Evolutionary conservation across 2,797 vertebrate genomes (phyloP).

Genomic region (Etheostoma nigrum): DNA sequence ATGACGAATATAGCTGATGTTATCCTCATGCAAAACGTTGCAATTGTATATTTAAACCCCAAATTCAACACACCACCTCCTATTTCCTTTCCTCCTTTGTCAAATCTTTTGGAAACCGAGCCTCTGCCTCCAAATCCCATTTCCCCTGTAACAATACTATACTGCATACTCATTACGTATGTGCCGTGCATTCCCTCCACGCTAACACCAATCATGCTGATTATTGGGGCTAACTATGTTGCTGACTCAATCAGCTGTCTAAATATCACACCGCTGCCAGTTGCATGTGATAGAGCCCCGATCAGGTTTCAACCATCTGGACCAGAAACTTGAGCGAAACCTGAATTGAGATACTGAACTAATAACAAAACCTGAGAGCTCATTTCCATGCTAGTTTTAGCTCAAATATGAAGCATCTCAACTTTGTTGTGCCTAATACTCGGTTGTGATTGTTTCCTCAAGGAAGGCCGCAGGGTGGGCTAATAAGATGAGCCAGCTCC

Average conservation of each 20-base stretch:
- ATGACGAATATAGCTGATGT: neutral
- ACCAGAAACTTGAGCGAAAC: constrained; percentile 60
- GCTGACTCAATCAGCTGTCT: constrained; percentile 80
- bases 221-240: constrained; percentile 62
- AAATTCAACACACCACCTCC: constrained; percentile 38
- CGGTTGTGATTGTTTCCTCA: constrained; percentile 55
- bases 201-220: constrained; percentile 73
- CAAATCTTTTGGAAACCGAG: constrained; percentile 52
- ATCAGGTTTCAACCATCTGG: constrained; percentile 79
- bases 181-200: constrained; percentile 51
- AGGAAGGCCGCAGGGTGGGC: constrained; percentile 34
- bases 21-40: constrained; percentile 21
- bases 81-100: constrained; percentile 59
- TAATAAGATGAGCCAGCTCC: constrained; percentile 53
- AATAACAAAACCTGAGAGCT: constrained; percentile 60
- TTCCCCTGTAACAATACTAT: constrained; percentile 51
- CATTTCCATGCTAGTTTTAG: constrained; percentile 48
- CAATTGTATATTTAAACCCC: constrained; percentile 25
- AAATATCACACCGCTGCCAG: constrained; percentile 75
- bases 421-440: constrained; percentile 37
- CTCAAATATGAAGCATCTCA: constrained; percentile 42
- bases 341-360: constrained; percentile 67
- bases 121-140: constrained; percentile 37
- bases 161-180: constrained; percentile 45
- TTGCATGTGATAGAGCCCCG: constrained; percentile 66